Base-by-base conservation (phyloP, 2,797 vertebrate genomes). In the Myotis planiceps region DNA sequence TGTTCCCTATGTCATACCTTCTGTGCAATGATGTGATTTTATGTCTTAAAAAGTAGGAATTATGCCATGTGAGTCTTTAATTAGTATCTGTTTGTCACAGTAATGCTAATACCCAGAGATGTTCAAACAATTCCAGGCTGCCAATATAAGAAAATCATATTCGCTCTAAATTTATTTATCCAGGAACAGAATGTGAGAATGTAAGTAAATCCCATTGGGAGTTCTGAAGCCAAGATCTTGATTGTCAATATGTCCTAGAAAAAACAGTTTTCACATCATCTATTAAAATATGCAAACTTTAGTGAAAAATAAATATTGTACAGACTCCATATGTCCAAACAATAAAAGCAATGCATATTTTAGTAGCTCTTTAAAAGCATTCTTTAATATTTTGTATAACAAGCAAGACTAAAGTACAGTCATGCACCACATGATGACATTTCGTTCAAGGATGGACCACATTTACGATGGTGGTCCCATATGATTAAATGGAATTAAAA, bases 281-380 rank as follows among this genome's bases (percentile, higher is more conserved):
- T 95, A 87, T 37, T 86, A 93, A 97, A 90, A 86, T 76, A 92
- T 23, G 25, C 25, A 49, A 91, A 75, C 16, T 9, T 79, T 45
- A 42, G 39, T 90, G 32, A 87, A 96, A 96, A 93, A 91, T 76
- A 81, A 93, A 81, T 49, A 80, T 34, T 49, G 18, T 34, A 47
- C 12, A 66, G 39, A 55, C 6, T 65, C 68, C 71, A 27, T 71
- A 86, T 78, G 12, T 78, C 21, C 42, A 87, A 78, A 85, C 2
- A 68, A 81, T 25, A 76, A 34, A 90, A 74, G 7, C 29, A 60
- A 6, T 55, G 23, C 51, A 60, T 74, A 82, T 58, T 92, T 91
- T 68, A 58, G 1, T 42, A 93, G 47, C 53, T 34, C 14, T 96
- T 88, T 18, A 88, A 93, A 90, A 37, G 55, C 5, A 86, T 71